Evolutionary conservation across 2,113 vertebrate species (phyloP).

Genomic region (Choloepus hoffmanni): DNA sequence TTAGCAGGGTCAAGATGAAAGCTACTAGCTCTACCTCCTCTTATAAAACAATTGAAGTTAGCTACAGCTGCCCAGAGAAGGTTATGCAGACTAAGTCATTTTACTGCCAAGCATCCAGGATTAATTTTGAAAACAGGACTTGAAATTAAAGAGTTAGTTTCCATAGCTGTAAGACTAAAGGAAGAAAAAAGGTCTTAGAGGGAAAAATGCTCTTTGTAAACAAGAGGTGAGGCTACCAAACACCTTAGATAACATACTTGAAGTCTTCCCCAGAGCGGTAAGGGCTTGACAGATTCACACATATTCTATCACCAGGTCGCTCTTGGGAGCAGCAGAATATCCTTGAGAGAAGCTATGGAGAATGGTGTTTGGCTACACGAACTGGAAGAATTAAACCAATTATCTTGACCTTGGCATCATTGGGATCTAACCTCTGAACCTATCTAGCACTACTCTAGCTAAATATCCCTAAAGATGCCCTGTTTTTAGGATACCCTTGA

Average conservation of each 20-base stretch:
- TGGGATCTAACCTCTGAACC: constrained; percentile 30
- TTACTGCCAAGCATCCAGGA: neutral
- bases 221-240: neutral
- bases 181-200: neutral
- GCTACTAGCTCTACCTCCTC: neutral
- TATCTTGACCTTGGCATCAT: constrained; percentile 21
- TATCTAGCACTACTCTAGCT: neutral
- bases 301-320: neutral
- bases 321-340: neutral
- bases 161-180: neutral
- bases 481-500: neutral
- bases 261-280: neutral
- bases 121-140: constrained; percentile 59
- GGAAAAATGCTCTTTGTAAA: neutral
- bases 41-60: neutral
- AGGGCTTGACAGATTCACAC: constrained; percentile 8
- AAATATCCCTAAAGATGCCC: constrained; percentile 15
- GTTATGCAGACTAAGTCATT: neutral
- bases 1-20: neutral
- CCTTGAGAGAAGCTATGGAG: neutral
- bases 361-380: neutral
- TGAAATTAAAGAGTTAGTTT: constrained; percentile 20
- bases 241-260: neutral
- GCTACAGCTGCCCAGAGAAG: neutral
- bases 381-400: constrained; percentile 32